These are phyloP conservation scores for Brevimyrus niger DNA, from an alignment of 2,113 vertebrate genomes.

Conservation along the genomic window DNA sequence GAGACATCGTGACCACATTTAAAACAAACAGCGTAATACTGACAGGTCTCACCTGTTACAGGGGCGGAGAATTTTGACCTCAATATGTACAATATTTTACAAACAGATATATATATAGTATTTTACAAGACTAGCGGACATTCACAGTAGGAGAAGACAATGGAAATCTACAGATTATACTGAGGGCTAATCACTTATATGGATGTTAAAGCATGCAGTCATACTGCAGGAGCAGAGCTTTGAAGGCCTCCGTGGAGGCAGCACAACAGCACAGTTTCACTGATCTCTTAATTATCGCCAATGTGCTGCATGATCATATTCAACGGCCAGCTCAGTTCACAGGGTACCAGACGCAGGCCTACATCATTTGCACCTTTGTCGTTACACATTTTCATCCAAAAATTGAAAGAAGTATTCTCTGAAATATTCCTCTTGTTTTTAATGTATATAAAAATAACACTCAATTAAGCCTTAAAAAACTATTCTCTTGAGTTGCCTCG, in stretches of 20 bases:
- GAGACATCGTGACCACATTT: conserved; percentile 30
- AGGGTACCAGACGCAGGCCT: background rate
- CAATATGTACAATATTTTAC: conserved; percentile 50
- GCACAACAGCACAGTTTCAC: background rate
- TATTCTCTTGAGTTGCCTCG: background rate
- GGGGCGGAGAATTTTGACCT: background rate
- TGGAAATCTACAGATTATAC: conserved; percentile 5
- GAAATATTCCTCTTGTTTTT: background rate
- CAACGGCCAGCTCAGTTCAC: background rate
- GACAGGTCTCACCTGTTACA: conserved; percentile 29
- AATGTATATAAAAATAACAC: background rate
- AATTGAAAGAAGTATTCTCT: background rate
- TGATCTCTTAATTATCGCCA: background rate
- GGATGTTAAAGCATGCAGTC: background rate
- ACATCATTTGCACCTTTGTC: background rate
- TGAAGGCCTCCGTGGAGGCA: background rate
- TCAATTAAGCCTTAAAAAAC: background rate
- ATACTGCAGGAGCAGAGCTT: background rate
- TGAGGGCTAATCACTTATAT: background rate
- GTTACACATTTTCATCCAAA: background rate
- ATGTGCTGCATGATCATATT: background rate
- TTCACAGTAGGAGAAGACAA: conserved; percentile 39
- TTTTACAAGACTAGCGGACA: conserved; percentile 36
- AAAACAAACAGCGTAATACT: conserved; percentile 11
- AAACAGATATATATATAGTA: conserved; percentile 34